Evolutionary conservation across 2,797 vertebrate genomes (phyloP).

Genomic region (Hyperoplus immaculatus): DNA sequence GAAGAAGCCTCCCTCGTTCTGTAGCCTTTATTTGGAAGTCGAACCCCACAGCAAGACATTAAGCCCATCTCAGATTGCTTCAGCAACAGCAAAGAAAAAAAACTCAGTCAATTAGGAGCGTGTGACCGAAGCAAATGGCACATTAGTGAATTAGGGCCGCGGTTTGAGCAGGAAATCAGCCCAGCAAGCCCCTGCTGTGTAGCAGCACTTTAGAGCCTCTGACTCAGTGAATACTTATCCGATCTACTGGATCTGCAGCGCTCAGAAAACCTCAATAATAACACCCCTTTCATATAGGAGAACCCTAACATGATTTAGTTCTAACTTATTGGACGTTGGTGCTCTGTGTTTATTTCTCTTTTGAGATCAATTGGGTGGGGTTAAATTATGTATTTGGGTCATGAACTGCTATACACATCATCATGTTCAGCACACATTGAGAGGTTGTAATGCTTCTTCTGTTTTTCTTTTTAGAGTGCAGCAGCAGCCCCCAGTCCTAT

Average conservation of each 20-base stretch:
- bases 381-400: conserved; percentile 4
- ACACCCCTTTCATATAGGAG: conserved; percentile 18
- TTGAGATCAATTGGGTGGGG: conserved; percentile 24
- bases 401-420: background rate
- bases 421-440: background rate
- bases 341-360: background rate
- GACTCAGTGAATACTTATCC: conserved; percentile 77
- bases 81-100: conserved; percentile 72
- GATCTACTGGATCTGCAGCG: conserved; percentile 65
- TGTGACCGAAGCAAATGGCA: conserved; percentile 86
- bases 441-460: conserved; percentile 3
- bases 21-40: conserved; percentile 47
- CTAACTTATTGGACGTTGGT: background rate
- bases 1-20: conserved; percentile 23
- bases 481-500: conserved; percentile 98
- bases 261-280: conserved; percentile 46
- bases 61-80: conserved; percentile 77
- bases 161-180: conserved; percentile 83
- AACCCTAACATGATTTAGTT: background rate
- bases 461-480: conserved; percentile 88
- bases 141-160: conserved; percentile 85
- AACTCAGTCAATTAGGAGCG: conserved; percentile 81
- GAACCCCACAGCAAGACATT: conserved; percentile 73
- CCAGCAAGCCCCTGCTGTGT: conserved; percentile 73
- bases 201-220: conserved; percentile 81